A percentile compares a stretch with the other conserved stretches of the same genome.
These are phyloP conservation scores for Holacanthella duospinosa DNA, from an alignment of 2,888 invertebrate genomes.

Conservation along the genomic window DNA sequence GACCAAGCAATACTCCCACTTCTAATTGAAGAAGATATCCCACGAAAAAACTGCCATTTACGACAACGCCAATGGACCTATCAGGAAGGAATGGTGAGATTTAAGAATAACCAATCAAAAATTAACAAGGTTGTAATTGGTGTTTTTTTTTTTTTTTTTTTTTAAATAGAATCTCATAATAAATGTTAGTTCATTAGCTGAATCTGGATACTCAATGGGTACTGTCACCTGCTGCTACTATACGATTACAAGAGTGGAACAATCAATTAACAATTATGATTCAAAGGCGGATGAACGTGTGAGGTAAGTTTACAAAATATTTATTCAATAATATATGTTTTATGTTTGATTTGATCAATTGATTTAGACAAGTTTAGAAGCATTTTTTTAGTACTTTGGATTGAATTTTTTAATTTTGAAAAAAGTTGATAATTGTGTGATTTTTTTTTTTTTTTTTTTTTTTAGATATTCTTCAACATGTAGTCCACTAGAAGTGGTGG, in stretches of 20 bases:
- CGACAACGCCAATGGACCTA: conserved; percentile 21
- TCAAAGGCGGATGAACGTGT: neutral
- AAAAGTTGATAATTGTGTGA: too few species aligned
- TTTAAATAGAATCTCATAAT: conserved; percentile 21
- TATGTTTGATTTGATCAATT: neutral
- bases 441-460: too few species aligned
- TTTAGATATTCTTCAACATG: neutral
- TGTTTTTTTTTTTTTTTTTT: neutral
- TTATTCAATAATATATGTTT: neutral
- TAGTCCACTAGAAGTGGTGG: neutral
- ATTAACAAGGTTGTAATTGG: neutral
- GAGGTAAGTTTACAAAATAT: neutral
- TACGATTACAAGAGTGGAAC: conserved; percentile 21
- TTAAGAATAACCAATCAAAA: too few species aligned
- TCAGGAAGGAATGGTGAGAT: too few species aligned
- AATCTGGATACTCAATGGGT: conserved; percentile 17
- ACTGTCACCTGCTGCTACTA: conserved; percentile 24
- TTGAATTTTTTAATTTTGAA: too few species aligned
- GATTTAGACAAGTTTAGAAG: too few species aligned
- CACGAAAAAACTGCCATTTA: conserved; percentile 4
- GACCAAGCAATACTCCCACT: conserved; percentile 24
- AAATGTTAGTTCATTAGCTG: conserved; percentile 20
- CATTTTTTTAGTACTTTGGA: neutral
- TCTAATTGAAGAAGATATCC: conserved; percentile 11
- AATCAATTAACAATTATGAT: conserved; percentile 17